Base-by-base conservation (phyloP, 2,113 vertebrate genomes). In the Tor tambroides region DNA sequence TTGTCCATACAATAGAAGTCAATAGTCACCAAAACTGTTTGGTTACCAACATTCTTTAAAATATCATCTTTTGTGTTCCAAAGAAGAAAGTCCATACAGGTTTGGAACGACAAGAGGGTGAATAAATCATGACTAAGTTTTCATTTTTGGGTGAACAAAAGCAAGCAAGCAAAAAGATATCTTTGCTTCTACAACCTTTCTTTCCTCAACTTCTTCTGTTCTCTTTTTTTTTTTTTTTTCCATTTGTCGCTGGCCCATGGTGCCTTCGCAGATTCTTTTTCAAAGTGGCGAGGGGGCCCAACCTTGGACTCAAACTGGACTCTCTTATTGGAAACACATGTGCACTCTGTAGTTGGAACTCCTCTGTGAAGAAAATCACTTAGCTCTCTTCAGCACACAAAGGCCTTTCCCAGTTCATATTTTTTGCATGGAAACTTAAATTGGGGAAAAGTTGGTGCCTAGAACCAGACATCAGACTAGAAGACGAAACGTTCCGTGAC, bases 241-340 rank as follows among this genome's bases (percentile, higher is more conserved):
- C 61, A 84, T 85, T 84, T 76, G 49, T 89, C 87, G 30, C 81
- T 90, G 90, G 89, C 83, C 88, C 72, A 77, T 59, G 83, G 74
- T 87, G 85, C 87, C 86, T 86, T 85, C 38, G 72, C 72, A 87
- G 84, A 88, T 84, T 87, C 71, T 83, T 84, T 89, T 87, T 82
- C 61, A 81, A 80, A 88, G 85, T 80, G 83, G 74, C 51, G 78
- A 89, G 77, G 89, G 85, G 88, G 90, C 86, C 86, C 86, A 85
- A 85, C 74, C 80, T 90, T 88, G 86, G 77, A 80, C 80, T 75
- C 65, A 59, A 79, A 77, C 75, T 65, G 65, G 54, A 79, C 59
- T 63, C 30, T 78, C 85, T 89, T 88, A 91, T 91, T 88, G 75
- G 79, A 90, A 90, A 89, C 88, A 91, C 85, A 88, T 90, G 89